Percentiles rank a stretch among this genome's conserved stretches.
phyloP scores from a whole-genome alignment of 2,888 invertebrate species.

The Cephus pygmeus region DNA sequence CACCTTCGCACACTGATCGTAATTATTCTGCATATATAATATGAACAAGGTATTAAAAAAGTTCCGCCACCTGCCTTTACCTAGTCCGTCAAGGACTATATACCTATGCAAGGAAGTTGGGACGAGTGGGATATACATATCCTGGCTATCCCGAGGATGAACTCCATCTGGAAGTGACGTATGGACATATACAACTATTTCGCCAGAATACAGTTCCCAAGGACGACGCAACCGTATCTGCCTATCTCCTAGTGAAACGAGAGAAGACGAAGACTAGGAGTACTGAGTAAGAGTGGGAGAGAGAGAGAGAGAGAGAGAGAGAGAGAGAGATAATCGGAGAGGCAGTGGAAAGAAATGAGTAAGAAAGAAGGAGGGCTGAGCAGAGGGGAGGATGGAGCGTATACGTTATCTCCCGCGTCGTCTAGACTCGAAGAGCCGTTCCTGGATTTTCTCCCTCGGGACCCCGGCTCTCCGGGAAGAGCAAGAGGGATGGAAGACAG shows the following conservation, averaged over 20 bases:
- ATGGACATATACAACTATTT: background rate
- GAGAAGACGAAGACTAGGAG: slow-evolving; percentile 11
- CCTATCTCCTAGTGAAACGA: slow-evolving; percentile 8
- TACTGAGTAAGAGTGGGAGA: background rate
- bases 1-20: background rate
- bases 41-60: background rate
- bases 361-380: slow-evolving; percentile 9
- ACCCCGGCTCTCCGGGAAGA: slow-evolving; percentile 30
- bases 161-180: background rate
- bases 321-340: background rate
- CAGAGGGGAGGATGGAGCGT: background rate
- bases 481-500: slow-evolving; percentile 41
- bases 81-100: background rate
- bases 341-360: background rate
- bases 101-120: background rate
- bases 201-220: background rate
- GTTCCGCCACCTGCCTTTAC: background rate
- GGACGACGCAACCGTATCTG: background rate
- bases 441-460: slow-evolving; percentile 53
- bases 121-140: background rate
- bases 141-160: background rate
- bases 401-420: slow-evolving; percentile 42
- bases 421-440: slow-evolving; percentile 51
- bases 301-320: background rate
- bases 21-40: background rate